phyloP scores from a whole-genome alignment of 2,797 vertebrate species.

The Zenarchopterus dispar region DNA sequence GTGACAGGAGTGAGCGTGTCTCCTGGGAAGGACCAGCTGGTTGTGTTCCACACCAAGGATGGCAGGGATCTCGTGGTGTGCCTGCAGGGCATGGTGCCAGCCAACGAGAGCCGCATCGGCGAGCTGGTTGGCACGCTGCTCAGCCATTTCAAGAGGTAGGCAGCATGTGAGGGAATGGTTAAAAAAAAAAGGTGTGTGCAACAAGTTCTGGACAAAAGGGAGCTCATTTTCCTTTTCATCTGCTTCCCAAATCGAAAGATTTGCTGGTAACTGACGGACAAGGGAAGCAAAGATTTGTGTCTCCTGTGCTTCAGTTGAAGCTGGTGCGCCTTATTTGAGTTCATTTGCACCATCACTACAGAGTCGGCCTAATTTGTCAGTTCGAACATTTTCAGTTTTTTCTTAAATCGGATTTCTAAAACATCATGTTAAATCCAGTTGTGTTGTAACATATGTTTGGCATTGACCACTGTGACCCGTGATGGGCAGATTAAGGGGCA shows the following conservation, averaged over 20 bases:
- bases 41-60: constrained; percentile 97
- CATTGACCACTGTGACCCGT: constrained; percentile 14
- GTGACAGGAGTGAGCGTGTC: constrained; percentile 95
- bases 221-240: too few species aligned
- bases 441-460: constrained; percentile 15
- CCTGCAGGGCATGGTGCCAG: constrained; percentile 88
- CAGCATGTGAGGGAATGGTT: background rate
- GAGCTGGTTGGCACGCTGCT: constrained; percentile 94
- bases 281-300: background rate
- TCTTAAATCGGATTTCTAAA: constrained; percentile 9
- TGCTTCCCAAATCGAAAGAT: background rate
- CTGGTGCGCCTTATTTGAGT: background rate
- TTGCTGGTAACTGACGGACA: background rate
- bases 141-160: constrained; percentile 94
- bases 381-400: background rate
- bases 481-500: constrained; percentile 32
- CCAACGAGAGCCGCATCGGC: constrained; percentile 90
- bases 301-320: constrained; percentile 6
- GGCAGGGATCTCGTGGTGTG: constrained; percentile 95
- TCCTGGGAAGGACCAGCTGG: constrained; percentile 96
- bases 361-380: constrained; percentile 1
- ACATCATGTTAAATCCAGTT: constrained; percentile 4
- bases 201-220: background rate
- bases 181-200: background rate
- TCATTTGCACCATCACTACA: constrained; percentile 2